These are phyloP conservation scores for Poecilia picta DNA, from an alignment of 2,797 vertebrate species.

Conservation along the genomic window DNA sequence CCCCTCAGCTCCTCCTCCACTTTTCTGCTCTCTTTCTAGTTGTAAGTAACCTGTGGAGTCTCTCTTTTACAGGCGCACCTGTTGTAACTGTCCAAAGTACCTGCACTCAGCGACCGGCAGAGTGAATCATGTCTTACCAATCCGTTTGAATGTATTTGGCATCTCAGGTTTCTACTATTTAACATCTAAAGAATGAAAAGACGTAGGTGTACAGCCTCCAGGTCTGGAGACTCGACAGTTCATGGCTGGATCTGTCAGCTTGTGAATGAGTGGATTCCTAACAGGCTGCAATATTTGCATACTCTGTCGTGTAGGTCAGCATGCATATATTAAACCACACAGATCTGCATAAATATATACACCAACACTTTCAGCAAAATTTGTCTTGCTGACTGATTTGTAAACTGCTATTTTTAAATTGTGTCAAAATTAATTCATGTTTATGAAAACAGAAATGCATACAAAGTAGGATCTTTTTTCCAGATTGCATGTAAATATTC, in stretches of 20 bases:
- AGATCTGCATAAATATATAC: neutral
- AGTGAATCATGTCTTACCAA: slow-evolving; percentile 6
- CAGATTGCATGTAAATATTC: neutral
- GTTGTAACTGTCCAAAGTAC: slow-evolving; percentile 30
- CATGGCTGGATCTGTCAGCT: slow-evolving; percentile 13
- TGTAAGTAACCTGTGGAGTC: slow-evolving; percentile 19
- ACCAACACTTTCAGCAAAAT: neutral
- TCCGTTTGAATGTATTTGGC: slow-evolving; percentile 16
- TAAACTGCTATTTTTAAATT: neutral
- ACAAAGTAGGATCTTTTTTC: neutral
- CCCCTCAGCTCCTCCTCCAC: neutral
- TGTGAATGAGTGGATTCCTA: slow-evolving; percentile 7
- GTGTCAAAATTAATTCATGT: neutral
- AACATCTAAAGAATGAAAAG: slow-evolving; percentile 13
- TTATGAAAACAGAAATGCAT: neutral
- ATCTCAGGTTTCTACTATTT: slow-evolving; percentile 27
- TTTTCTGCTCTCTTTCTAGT: slow-evolving; percentile 21
- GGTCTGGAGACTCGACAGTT: slow-evolving; percentile 46
- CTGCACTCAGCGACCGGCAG: slow-evolving; percentile 22
- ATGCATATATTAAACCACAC: slow-evolving; percentile 1
- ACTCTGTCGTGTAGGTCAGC: slow-evolving; percentile 22
- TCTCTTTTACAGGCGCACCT: slow-evolving; percentile 28
- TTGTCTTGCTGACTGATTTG: neutral
- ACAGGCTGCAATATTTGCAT: slow-evolving; percentile 45
- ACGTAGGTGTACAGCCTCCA: slow-evolving; percentile 5